Evolutionary conservation across 1,140 invertebrate species (phyloP).

Genomic region (Myzus persicae): DNA sequence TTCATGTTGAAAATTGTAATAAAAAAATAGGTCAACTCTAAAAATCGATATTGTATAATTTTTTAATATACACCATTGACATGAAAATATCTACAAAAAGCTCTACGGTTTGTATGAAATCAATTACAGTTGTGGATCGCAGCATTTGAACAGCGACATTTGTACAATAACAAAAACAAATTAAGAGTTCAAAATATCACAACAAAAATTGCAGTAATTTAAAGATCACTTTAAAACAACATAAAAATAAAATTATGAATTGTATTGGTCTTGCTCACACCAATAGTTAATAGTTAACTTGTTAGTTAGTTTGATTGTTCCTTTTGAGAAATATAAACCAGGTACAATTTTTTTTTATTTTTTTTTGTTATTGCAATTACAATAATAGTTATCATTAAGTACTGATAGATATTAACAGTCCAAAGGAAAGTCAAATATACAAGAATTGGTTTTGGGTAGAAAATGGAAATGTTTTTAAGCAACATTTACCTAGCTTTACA

Average conservation of each 20-base stretch:
- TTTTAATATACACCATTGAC: constrained; percentile 55
- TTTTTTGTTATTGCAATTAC: constrained; percentile 38
- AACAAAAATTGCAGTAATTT: constrained; percentile 41
- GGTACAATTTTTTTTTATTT: background rate
- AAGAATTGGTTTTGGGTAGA: constrained; percentile 35
- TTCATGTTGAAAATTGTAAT: constrained; percentile 21
- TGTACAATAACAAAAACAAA: constrained; percentile 50
- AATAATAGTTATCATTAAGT: constrained; percentile 52
- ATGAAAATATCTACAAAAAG: constrained; percentile 52
- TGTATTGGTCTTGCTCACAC: background rate
- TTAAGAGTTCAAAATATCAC: constrained; percentile 34
- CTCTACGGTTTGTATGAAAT: constrained; percentile 40
- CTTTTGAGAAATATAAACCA: constrained; percentile 16
- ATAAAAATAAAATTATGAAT: constrained; percentile 8
- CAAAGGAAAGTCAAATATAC: constrained; percentile 51
- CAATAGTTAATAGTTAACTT: constrained; percentile 40
- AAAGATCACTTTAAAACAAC: constrained; percentile 40
- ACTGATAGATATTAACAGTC: constrained; percentile 42
- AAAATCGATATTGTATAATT: constrained; percentile 57
- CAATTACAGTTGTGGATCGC: constrained; percentile 32
- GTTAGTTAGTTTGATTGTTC: background rate
- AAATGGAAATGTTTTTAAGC: constrained; percentile 48
- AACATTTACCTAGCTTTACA: constrained; percentile 54
- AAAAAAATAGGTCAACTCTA: constrained; percentile 53
- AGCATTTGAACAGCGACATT: constrained; percentile 28